These are phyloP conservation scores for Melieria crassipennis DNA, from an alignment of 2,888 invertebrate species.

Conservation along the genomic window DNA sequence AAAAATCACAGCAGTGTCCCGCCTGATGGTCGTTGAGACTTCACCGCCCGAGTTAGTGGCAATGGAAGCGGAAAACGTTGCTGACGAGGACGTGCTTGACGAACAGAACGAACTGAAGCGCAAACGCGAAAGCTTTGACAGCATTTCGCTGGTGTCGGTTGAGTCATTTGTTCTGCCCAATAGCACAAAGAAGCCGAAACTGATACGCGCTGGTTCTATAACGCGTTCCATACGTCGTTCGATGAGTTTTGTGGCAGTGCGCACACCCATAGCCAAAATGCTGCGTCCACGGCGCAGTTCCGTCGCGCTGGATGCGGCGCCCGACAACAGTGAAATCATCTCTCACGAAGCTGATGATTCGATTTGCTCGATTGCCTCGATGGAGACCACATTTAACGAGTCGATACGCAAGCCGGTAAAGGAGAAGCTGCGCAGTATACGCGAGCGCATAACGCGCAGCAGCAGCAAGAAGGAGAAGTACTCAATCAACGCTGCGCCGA, in stretches of 20 bases:
- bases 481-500: constrained; percentile 14
- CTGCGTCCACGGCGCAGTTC: constrained; percentile 55
- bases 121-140: constrained; percentile 64
- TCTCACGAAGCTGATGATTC: constrained; percentile 55
- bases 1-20: neutral
- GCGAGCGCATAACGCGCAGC: constrained; percentile 60
- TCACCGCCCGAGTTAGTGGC: constrained; percentile 8
- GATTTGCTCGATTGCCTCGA: constrained; percentile 59
- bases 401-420: constrained; percentile 62
- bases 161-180: constrained; percentile 61
- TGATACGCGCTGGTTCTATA: constrained; percentile 64
- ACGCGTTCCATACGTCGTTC: constrained; percentile 62
- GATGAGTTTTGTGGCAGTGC: constrained; percentile 64
- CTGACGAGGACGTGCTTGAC: constrained; percentile 59
- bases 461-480: constrained; percentile 46
- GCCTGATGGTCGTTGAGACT: neutral
- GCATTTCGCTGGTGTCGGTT: constrained; percentile 61
- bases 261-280: constrained; percentile 52
- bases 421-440: constrained; percentile 60
- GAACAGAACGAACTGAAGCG: constrained; percentile 58
- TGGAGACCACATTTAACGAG: constrained; percentile 62
- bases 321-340: constrained; percentile 41
- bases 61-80: constrained; percentile 31
- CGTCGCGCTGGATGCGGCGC: constrained; percentile 46
- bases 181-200: constrained; percentile 64